phyloP scores from a whole-genome alignment of 2,113 vertebrate genomes.

The Chloebia gouldiae region DNA sequence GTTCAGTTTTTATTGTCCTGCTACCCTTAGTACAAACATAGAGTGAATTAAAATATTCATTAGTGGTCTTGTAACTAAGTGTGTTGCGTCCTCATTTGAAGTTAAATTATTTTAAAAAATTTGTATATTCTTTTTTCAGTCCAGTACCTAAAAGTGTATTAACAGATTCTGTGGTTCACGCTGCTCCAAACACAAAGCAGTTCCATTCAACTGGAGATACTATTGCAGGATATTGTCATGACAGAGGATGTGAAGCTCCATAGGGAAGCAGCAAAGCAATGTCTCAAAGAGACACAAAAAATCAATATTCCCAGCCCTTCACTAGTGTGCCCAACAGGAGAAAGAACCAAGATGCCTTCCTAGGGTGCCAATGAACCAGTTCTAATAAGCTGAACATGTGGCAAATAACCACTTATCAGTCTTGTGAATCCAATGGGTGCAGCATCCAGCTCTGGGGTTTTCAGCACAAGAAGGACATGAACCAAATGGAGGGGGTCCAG shows the following conservation, averaged over 20 bases:
- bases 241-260: not conserved
- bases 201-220: not conserved
- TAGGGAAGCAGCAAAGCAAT: not conserved
- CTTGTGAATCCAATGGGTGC: not conserved
- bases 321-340: not conserved
- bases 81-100: not conserved
- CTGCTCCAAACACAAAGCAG: not conserved
- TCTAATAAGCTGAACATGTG: not conserved
- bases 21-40: not conserved
- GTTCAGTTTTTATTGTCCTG: not conserved
- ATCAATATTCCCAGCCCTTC: not conserved
- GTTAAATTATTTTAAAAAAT: not conserved
- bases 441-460: not conserved
- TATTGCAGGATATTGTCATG: not conserved
- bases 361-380: not conserved
- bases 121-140: not conserved
- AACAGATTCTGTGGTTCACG: not conserved
- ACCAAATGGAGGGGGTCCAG: not conserved
- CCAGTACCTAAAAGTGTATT: not conserved
- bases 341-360: not conserved
- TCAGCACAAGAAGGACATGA: not conserved
- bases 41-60: not conserved
- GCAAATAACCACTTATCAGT: not conserved
- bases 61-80: not conserved
- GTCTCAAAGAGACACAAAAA: not conserved